phyloP scores from a whole-genome alignment of 2,797 vertebrate species.

The Acanthurus tractus region DNA sequence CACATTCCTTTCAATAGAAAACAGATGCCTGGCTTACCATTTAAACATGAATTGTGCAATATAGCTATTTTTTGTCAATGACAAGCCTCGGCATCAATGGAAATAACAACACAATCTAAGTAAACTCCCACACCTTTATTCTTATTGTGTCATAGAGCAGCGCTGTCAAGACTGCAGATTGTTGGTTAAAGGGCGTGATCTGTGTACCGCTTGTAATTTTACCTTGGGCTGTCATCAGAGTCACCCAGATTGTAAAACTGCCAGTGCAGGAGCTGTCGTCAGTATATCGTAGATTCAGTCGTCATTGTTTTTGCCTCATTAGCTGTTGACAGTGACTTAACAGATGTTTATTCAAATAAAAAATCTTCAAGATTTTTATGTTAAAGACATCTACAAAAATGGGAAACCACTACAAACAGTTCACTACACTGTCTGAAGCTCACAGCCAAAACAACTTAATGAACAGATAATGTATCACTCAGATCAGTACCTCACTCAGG shows the following conservation, averaged over 20 bases:
- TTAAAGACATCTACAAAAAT: too few species aligned
- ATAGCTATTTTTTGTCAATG: not conserved
- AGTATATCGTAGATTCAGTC: too few species aligned
- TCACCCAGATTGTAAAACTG: too few species aligned
- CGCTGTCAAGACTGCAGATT: too few species aligned
- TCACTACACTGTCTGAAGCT: not conserved
- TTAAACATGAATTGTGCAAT: not conserved
- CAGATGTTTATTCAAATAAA: too few species aligned
- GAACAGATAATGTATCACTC: not conserved
- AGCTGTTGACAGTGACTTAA: too few species aligned
- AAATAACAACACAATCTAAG: not conserved
- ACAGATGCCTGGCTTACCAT: fast-evolving
- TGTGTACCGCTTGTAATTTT: too few species aligned
- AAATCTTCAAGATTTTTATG: too few species aligned
- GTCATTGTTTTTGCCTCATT: too few species aligned
- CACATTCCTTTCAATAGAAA: conserved; percentile 5
- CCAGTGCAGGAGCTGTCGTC: too few species aligned
- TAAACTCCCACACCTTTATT: not conserved
- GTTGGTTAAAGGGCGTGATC: not conserved
- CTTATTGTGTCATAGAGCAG: not conserved
- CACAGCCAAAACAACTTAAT: not conserved
- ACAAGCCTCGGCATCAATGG: not conserved
- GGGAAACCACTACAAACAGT: not conserved
- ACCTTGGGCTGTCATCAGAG: too few species aligned
- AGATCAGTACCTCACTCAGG: not conserved